Base-by-base conservation (phyloP, 1,140 invertebrate genomes). In the Bradynema listronoti region DNA sequence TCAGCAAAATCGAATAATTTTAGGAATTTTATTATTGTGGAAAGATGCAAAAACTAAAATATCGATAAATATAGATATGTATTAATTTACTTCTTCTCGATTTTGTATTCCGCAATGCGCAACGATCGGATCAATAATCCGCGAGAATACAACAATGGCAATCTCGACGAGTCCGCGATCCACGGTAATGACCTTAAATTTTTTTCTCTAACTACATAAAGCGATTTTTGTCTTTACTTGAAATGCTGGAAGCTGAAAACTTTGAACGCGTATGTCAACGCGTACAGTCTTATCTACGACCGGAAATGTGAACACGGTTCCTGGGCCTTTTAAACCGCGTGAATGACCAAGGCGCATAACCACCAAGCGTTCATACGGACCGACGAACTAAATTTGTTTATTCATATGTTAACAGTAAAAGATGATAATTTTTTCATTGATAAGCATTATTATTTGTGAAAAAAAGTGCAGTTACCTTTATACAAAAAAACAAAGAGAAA, bases 111-210 rank as follows among this genome's bases (percentile, higher is more conserved):
- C 43, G 42, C 67, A 69, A 30, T 43, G 32, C 9, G 56, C 63
- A 3, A 42, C 24, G 14, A 69, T 29, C 5, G 67, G 67, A 54
- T 69, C 69, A 30, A 42, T 51, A 9, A 69, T 57, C 45, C 58
- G 45, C 22, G 32, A 65, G 46, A 69, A 70, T 2, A 69, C 69
- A 16, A 63, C 58, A n/a, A 45, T 34, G 2, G 16, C 16, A 25
- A 69, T n/a, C 36, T 68, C 66, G 19, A 72, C 50, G 16, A 72
- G 55, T 22, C 66, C 66, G 11, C 41, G 39, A 41, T 68, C 66
- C 0, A 57, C 46, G 19, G 66, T 72, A 24, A 68, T 57, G 2
- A 64, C 30, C n/a, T n/a, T n/a, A n/a, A n/a, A n/a, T n/a, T n/a
- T n/a, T n/a, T n/a, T n/a, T n/a, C n/a, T n/a, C n/a, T n/a, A n/a